These are phyloP conservation scores for Ptilonorhynchus violaceus DNA, from an alignment of 2,113 vertebrate genomes.

Conservation along the genomic window DNA sequence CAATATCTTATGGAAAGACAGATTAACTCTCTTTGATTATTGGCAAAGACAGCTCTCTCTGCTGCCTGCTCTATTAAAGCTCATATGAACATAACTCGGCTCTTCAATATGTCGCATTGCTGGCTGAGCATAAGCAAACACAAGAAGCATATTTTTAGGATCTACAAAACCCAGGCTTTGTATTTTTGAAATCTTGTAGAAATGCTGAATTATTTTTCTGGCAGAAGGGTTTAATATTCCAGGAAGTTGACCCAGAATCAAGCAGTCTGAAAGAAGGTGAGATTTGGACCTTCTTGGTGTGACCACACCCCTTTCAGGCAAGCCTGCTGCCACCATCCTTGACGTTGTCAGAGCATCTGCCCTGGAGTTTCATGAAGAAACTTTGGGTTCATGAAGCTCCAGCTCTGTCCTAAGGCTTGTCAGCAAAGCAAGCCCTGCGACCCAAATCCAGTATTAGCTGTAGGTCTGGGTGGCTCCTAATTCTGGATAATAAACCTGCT, in stretches of 20 bases:
- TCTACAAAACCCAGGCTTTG: not conserved
- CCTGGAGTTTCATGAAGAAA: not conserved
- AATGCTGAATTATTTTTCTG: not conserved
- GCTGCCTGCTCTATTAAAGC: not conserved
- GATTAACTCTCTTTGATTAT: not conserved
- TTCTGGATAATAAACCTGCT: slow-evolving; percentile 7
- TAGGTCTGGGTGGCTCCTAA: not conserved
- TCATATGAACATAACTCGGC: not conserved
- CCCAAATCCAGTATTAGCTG: not conserved
- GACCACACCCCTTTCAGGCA: not conserved
- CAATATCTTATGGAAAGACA: not conserved
- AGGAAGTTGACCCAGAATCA: not conserved
- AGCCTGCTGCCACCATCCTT: not conserved
- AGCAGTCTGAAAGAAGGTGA: not conserved
- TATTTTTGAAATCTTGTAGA: not conserved
- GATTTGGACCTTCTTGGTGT: not conserved
- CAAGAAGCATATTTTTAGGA: not conserved
- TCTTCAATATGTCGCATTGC: not conserved
- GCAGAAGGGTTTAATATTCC: not conserved
- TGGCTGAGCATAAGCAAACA: not conserved
- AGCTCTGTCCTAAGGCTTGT: not conserved
- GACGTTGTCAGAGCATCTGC: not conserved
- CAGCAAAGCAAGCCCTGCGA: not conserved
- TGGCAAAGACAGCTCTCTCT: not conserved
- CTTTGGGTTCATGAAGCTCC: not conserved